Percentiles rank a stretch among this genome's conserved stretches.
These are phyloP conservation scores for Hoplias malabaricus DNA, from an alignment of 2,113 vertebrate genomes.

Conservation along the genomic window DNA sequence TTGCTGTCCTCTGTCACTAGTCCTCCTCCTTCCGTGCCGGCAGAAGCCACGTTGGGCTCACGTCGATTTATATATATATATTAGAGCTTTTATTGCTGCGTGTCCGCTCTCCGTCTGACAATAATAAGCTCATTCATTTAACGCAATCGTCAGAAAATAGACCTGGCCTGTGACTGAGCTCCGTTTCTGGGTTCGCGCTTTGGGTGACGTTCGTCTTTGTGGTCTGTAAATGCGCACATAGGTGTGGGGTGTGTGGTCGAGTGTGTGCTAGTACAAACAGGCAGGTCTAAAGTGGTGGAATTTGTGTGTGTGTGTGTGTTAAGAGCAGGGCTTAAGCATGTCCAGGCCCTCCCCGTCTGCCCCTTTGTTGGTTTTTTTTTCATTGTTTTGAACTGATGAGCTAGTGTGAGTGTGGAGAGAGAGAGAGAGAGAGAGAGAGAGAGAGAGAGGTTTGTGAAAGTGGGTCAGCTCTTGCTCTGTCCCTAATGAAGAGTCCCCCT, in stretches of 20 bases:
- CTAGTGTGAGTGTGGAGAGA: constrained; percentile 18
- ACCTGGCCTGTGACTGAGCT: background rate
- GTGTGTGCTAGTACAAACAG: constrained; percentile 66
- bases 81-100: background rate
- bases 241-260: constrained; percentile 7
- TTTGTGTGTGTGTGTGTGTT: constrained; percentile 70
- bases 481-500: constrained; percentile 57
- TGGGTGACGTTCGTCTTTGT: background rate
- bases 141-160: background rate
- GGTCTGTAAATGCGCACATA: background rate
- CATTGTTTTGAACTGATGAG: background rate
- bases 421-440: constrained; percentile 17
- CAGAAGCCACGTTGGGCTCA: background rate
- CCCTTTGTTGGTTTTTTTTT: constrained; percentile 56
- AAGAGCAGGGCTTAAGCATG: constrained; percentile 67
- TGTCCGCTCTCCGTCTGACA: background rate
- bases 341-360: constrained; percentile 64
- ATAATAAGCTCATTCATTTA: background rate
- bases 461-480: constrained; percentile 67
- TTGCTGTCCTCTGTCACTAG: constrained; percentile 40
- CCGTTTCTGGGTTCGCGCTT: too few relatives aligned
- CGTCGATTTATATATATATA: background rate
- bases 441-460: constrained; percentile 56
- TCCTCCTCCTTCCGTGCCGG: background rate
- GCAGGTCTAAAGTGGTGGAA: constrained; percentile 66